Evolutionary conservation across 2,797 vertebrate species (phyloP).

Genomic region (Synaphobranchus kaupii): DNA sequence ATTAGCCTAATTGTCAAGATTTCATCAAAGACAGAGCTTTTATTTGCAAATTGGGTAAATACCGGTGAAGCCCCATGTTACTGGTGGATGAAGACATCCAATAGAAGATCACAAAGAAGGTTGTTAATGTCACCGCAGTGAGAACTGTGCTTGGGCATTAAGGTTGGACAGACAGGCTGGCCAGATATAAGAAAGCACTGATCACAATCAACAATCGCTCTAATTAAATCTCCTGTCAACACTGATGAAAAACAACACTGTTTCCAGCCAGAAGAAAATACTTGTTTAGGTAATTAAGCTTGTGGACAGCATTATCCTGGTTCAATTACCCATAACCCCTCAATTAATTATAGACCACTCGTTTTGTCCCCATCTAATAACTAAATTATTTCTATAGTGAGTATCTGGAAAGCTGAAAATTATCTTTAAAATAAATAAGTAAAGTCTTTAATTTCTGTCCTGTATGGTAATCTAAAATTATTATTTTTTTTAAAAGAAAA

Average conservation of each 20-base stretch:
- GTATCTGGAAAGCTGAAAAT: constrained; percentile 1
- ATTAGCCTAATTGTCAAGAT: background rate
- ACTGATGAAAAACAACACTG: constrained; percentile 12
- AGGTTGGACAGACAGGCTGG: constrained; percentile 1
- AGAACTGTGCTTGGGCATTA: background rate
- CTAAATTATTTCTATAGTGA: constrained; percentile 25
- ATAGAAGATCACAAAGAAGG: constrained; percentile 6
- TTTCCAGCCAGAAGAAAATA: constrained; percentile 23
- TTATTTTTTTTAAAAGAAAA: background rate
- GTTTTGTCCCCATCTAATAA: constrained; percentile 20
- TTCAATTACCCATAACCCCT: constrained; percentile 40
- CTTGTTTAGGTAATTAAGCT: constrained; percentile 37
- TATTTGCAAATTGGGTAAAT: background rate
- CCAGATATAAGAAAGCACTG: constrained; percentile 14
- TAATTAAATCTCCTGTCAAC: constrained; percentile 31
- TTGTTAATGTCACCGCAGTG: background rate
- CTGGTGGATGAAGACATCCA: background rate
- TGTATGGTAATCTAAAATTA: background rate
- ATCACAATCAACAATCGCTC: constrained; percentile 25
- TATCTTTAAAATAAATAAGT: background rate
- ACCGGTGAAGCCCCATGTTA: background rate
- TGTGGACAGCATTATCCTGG: constrained; percentile 38
- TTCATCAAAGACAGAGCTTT: background rate
- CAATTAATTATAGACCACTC: constrained; percentile 42
- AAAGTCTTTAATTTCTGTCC: background rate